Conservation (phyloP, 2,113 vertebrate species). For the Pampusana beccarii region DNA sequence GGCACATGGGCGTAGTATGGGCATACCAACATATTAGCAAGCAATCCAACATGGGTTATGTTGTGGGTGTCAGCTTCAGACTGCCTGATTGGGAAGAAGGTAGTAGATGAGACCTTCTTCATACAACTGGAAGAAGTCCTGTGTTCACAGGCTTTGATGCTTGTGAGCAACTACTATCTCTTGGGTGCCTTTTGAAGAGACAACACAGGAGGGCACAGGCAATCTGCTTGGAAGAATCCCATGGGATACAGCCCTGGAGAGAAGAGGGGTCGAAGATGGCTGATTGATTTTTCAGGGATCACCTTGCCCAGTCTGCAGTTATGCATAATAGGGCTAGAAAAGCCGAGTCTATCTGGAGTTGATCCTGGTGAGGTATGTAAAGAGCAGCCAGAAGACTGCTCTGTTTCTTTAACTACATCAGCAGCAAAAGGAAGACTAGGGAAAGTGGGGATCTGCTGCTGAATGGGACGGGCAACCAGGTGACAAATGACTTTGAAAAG, state of each 20-base stretch:
- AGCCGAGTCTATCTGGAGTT: background rate
- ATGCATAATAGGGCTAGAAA: background rate
- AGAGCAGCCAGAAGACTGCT: background rate
- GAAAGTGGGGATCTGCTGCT: too few relatives aligned
- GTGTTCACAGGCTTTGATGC: background rate
- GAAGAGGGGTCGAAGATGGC: too few relatives aligned
- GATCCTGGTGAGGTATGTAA: background rate
- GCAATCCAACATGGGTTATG: accelerated
- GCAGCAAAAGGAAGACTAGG: too few relatives aligned
- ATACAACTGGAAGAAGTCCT: background rate
- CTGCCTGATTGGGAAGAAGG: background rate
- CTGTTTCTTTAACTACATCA: background rate
- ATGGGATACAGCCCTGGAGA: too few relatives aligned
- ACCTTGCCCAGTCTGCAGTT: background rate
- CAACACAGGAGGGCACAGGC: background rate
- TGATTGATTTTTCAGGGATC: background rate
- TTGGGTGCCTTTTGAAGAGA: background rate
- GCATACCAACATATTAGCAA: background rate
- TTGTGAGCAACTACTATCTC: background rate
- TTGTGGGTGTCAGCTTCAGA: background rate
- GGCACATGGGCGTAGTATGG: background rate
- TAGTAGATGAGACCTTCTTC: background rate
- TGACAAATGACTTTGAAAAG: too few relatives aligned
- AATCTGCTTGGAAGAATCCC: background rate
- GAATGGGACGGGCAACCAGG: too few relatives aligned